Evolutionary conservation across 2,888 invertebrate genomes (phyloP), one percentile per base, ranked within the genome.

Genomic region (Drosophila rellima): DNA sequence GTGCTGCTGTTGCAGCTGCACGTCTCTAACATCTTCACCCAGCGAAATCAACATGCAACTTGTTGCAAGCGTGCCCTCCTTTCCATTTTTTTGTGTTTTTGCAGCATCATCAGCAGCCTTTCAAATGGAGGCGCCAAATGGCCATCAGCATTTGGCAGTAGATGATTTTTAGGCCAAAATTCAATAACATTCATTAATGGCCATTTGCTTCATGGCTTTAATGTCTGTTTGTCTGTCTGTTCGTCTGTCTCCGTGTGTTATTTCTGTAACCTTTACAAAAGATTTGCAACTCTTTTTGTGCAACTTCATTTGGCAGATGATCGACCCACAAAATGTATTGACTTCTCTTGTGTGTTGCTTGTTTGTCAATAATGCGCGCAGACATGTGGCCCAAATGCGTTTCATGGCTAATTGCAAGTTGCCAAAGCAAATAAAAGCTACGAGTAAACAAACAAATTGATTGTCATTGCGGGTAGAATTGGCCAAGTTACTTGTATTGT

Each of bases 391-490:
- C 73, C 64, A 75, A 83, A 81, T 74, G 67, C 64, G 74, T 76
- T 82, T 86, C 82, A 86, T 65, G 87, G 82, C 84, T 87, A 87
- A 82, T 82, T 85, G 85, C 68, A 54, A 51, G 64, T 66, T 65
- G 60, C 40, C 47, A 56, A 68, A 67, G 56, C 52, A 57, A 59
- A 75, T 39, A 52, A 63, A 20, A 35, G 35, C 37, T 17, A 7
- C 26, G 26, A 7, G 7, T 26, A 64, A 72, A 66, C 47, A 64
- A 69, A 83, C 73, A 80, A 83, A 69, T 74, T 70, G 70, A 75
- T 84, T 87, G 84, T 82, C 85, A 87, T 87, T 84, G 84, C 51
- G 39, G 57, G 70, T 66, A 84, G 87, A 82, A 78, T 80, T 80
- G 70, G 70, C 70, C 70, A 76, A 73, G 62, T 73, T 67, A 7